Conservation (phyloP, 2,113 vertebrate genomes). For the Psilopogon haemacephalus region DNA sequence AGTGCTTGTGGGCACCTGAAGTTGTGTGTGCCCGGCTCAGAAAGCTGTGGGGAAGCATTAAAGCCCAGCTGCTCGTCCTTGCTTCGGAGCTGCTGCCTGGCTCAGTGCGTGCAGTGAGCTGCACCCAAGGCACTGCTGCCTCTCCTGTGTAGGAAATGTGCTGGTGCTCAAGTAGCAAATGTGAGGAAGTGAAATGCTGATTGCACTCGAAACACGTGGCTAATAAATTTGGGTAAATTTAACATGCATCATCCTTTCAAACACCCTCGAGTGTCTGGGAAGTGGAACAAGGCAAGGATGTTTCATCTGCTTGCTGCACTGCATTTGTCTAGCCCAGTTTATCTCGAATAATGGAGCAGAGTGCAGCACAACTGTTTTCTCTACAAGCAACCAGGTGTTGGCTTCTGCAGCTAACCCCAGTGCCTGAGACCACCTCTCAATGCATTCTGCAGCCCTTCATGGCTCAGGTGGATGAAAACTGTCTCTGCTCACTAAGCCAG, state of each 20-base stretch:
- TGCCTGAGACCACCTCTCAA: neutral
- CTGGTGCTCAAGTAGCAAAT: neutral
- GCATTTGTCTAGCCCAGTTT: neutral
- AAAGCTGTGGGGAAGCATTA: neutral
- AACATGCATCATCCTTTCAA: slow-evolving; percentile 49
- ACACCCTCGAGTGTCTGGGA: slow-evolving; percentile 42
- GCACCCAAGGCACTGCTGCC: neutral
- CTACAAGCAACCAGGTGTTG: neutral
- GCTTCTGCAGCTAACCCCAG: neutral
- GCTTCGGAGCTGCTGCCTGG: neutral
- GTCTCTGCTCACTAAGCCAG: neutral
- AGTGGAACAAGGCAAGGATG: slow-evolving; percentile 47
- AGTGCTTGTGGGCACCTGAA: neutral
- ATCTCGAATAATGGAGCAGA: neutral
- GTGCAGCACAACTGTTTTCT: slow-evolving; percentile 4
- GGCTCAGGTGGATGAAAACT: neutral
- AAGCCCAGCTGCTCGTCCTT: neutral
- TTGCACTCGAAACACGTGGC: neutral
- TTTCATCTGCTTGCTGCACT: neutral
- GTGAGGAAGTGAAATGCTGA: neutral
- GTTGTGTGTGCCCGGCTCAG: neutral
- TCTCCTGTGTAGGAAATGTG: neutral
- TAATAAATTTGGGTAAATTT: slow-evolving; percentile 42
- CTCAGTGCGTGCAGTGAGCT: neutral
- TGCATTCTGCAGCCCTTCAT: neutral